Evolutionary conservation across 2,797 vertebrate genomes (phyloP).

Genomic region (Syngnathus acus): DNA sequence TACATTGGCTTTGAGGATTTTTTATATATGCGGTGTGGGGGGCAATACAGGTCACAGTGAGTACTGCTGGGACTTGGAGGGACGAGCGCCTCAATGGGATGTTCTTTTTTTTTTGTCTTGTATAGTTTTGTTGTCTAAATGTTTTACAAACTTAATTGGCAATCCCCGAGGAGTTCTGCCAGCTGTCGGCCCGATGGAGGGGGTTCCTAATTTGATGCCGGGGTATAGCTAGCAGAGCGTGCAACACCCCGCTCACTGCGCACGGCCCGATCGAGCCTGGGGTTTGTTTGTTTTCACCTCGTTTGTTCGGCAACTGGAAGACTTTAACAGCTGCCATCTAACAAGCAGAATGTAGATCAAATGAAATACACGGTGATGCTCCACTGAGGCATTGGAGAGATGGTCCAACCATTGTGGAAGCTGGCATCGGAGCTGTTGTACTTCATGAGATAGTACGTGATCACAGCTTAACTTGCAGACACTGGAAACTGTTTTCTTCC

Average conservation of each 20-base stretch:
- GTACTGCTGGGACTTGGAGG: conserved; percentile 62
- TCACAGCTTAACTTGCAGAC: neutral
- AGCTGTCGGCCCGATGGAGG: conserved; percentile 78
- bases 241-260: conserved; percentile 40
- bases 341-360: conserved; percentile 41
- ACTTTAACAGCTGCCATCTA: conserved; percentile 58
- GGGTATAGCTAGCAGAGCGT: conserved; percentile 57
- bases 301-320: conserved; percentile 57
- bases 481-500: neutral
- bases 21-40: conserved; percentile 43
- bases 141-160: conserved; percentile 84
- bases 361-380: conserved; percentile 26
- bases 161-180: conserved; percentile 70
- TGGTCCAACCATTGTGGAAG: conserved; percentile 27
- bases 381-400: conserved; percentile 25
- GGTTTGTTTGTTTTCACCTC: conserved; percentile 64
- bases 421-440: conserved; percentile 14
- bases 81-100: conserved; percentile 59
- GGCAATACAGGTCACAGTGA: conserved; percentile 50
- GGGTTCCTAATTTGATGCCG: conserved; percentile 73
- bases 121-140: conserved; percentile 83
- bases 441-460: neutral
- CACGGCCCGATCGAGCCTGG: conserved; percentile 45
- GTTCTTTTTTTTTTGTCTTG: conserved; percentile 58
- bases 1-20: conserved; percentile 47